A percentile compares a stretch with the other conserved stretches of the same genome.
phyloP scores from a whole-genome alignment of 2,113 vertebrate genomes.

The Nycticryphes semicollaris region DNA sequence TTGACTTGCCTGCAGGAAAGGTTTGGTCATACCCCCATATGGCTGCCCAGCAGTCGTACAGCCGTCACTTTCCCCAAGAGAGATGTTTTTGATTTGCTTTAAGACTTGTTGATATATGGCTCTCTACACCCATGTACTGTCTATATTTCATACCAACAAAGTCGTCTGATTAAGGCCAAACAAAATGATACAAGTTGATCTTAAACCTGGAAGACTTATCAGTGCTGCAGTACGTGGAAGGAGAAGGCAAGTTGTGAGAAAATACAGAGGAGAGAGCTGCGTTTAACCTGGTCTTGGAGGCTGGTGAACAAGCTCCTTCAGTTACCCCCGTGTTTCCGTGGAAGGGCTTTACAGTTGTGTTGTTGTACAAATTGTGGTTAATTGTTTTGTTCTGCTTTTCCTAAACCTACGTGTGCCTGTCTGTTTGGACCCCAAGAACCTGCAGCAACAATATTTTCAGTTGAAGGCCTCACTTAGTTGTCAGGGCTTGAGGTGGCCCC shows the following conservation, averaged over 20 bases:
- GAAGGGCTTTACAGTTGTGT: background rate
- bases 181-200: background rate
- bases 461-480: background rate
- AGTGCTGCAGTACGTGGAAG: background rate
- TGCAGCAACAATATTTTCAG: background rate
- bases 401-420: background rate
- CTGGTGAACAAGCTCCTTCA: background rate
- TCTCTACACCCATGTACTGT: background rate
- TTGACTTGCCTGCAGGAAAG: background rate
- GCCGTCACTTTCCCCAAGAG: background rate
- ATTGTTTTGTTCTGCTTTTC: background rate
- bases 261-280: background rate
- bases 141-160: background rate
- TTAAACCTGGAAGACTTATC: background rate
- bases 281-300: background rate
- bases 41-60: background rate
- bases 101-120: background rate
- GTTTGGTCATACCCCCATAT: background rate
- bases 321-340: background rate
- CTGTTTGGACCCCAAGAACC: background rate
- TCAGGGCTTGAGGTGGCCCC: background rate
- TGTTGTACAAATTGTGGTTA: background rate
- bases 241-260: background rate
- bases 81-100: background rate
- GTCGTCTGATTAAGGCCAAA: background rate